Percentiles rank a stretch among this genome's conserved stretches.
Conservation (phyloP, 2,797 vertebrate species). For the Xenentodon cancila region DNA sequence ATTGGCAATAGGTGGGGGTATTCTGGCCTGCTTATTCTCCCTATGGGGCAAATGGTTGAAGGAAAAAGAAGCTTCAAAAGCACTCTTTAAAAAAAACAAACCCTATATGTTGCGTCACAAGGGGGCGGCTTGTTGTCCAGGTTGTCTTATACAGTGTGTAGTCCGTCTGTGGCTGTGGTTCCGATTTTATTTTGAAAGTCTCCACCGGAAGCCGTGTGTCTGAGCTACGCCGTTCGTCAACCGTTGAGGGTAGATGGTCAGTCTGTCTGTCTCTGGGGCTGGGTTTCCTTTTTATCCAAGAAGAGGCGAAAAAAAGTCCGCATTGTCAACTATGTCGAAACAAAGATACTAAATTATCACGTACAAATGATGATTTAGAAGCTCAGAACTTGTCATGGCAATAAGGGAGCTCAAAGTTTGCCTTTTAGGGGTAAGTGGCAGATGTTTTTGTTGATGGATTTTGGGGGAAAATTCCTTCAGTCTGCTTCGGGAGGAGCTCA, state of each 20-base stretch:
- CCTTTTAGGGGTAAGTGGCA: constrained; percentile 93
- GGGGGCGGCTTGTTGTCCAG: too few relatives aligned
- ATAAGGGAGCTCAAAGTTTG: constrained; percentile 98
- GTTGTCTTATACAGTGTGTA: too few relatives aligned
- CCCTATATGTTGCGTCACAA: too few relatives aligned
- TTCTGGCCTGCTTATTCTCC: too few relatives aligned
- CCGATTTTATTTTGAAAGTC: constrained; percentile 45
- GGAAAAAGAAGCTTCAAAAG: too few relatives aligned
- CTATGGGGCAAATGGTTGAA: too few relatives aligned
- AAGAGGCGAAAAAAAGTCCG: constrained; percentile 28
- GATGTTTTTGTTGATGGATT: constrained; percentile 60
- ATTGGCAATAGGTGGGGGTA: too few relatives aligned
- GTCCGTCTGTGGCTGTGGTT: not conserved
- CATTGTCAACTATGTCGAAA: constrained; percentile 62
- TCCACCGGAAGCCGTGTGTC: not conserved
- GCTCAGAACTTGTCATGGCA: constrained; percentile 81
- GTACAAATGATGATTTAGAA: constrained; percentile 57
- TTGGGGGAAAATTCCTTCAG: constrained; percentile 57
- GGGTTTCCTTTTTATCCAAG: constrained; percentile 59
- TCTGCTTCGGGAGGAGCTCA: constrained; percentile 24
- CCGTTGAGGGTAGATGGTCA: constrained; percentile 42
- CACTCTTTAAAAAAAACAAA: too few relatives aligned
- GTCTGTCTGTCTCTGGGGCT: constrained; percentile 51
- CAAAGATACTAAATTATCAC: constrained; percentile 55
- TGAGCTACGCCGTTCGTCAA: accelerated